Percentiles rank a stretch among this genome's conserved stretches.
These are phyloP conservation scores for Chrysaora quinquecirrha DNA, from an alignment of 30 jellyfish, hydroid and myxozoan species.

Conservation along the genomic window DNA sequence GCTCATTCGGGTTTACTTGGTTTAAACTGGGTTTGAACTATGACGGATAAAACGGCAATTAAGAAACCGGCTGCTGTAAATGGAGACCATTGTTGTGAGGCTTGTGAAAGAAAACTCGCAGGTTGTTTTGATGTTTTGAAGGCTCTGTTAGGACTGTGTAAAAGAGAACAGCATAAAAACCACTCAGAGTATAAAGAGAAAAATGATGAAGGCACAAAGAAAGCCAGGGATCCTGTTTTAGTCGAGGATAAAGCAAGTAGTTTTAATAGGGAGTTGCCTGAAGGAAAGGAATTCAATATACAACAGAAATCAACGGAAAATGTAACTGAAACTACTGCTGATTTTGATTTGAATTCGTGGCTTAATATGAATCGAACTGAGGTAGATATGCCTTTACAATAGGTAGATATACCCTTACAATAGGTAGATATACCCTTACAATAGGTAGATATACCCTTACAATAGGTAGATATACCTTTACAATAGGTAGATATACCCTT, in stretches of 20 bases:
- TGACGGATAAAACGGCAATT: constrained; percentile 46
- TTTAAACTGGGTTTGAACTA: not conserved
- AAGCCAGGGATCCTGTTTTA: not conserved
- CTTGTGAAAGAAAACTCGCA: constrained; percentile 39
- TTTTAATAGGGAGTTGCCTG: not conserved
- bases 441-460: too few relatives aligned
- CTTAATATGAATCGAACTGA: constrained; percentile 70
- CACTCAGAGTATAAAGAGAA: not conserved
- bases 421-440: too few relatives aligned
- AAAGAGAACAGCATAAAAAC: not conserved
- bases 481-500: too few relatives aligned
- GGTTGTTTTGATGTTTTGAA: constrained; percentile 64
- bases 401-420: too few relatives aligned
- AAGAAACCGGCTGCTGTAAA: constrained; percentile 24
- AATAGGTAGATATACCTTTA: too few relatives aligned
- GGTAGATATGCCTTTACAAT: too few relatives aligned
- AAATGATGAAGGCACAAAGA: not conserved
- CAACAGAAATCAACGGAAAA: not conserved
- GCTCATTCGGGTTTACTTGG: not conserved
- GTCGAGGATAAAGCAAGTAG: not conserved
- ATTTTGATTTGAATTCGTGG: constrained; percentile 67
- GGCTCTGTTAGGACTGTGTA: constrained; percentile 57
- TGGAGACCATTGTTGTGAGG: constrained; percentile 60
- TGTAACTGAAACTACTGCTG: not conserved
- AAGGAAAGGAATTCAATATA: not conserved